These are phyloP conservation scores for Champsocephalus esox DNA, from an alignment of 2,797 vertebrate species.

Conservation along the genomic window DNA sequence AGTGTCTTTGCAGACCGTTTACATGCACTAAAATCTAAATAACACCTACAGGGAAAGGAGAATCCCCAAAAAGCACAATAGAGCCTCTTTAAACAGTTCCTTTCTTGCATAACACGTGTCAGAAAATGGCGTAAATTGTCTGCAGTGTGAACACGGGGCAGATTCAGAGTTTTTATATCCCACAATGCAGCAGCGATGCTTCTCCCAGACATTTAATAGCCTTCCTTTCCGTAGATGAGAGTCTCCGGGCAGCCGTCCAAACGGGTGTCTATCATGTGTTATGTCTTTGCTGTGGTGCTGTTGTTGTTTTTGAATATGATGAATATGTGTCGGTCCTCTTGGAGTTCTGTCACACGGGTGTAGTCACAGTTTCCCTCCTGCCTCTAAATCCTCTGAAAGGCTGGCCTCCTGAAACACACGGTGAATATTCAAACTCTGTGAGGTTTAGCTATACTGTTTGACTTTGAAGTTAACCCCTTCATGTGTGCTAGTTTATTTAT, in stretches of 20 bases:
- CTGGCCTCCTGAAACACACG: constrained; percentile 13
- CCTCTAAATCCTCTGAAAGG: constrained; percentile 18
- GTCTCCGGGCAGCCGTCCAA: constrained; percentile 41
- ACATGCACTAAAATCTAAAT: too few species aligned
- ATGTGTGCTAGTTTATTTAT: constrained; percentile 13
- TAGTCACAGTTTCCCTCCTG: constrained; percentile 10
- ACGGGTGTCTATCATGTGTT: constrained; percentile 41
- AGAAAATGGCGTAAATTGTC: constrained; percentile 25
- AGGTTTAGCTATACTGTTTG: constrained; percentile 10
- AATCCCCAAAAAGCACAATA: too few species aligned
- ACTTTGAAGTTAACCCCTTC: constrained; percentile 43
- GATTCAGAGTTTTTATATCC: constrained; percentile 36
- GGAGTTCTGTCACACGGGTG: constrained; percentile 25
- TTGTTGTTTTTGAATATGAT: constrained; percentile 48
- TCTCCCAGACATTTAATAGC: constrained; percentile 42
- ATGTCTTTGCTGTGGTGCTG: constrained; percentile 38
- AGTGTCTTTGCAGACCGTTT: too few species aligned
- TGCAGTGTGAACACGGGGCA: constrained; percentile 30
- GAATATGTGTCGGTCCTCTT: constrained; percentile 11
- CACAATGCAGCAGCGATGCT: constrained; percentile 29
- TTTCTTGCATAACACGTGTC: constrained; percentile 24
- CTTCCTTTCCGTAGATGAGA: constrained; percentile 54
- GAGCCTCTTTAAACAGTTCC: not conserved
- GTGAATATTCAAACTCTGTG: constrained; percentile 30
- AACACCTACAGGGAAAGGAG: too few species aligned